phyloP scores from a whole-genome alignment of 2,888 invertebrate species.

The Laspeyria flexula region DNA sequence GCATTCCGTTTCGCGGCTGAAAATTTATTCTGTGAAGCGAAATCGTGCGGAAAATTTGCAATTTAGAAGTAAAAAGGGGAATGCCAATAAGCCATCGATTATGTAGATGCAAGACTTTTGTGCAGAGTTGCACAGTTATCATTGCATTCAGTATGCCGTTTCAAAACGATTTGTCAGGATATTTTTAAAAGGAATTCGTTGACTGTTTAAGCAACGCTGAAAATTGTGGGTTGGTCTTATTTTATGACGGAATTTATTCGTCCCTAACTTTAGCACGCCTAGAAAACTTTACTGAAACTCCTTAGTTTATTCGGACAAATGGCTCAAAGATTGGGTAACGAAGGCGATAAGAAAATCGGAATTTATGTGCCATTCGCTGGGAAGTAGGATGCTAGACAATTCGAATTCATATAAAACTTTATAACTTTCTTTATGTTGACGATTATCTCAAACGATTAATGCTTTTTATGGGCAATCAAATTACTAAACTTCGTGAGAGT shows the following conservation, averaged over 20 bases:
- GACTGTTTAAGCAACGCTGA: slow-evolving; percentile 48
- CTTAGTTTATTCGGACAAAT: background rate
- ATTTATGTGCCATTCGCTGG: background rate
- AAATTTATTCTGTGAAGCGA: slow-evolving; percentile 80
- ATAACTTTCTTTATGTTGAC: background rate
- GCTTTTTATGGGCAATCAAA: background rate
- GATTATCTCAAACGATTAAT: background rate
- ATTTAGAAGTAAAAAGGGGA: slow-evolving; percentile 84
- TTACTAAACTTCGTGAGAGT: background rate
- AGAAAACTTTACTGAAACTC: slow-evolving; percentile 8
- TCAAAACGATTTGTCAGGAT: slow-evolving; percentile 77
- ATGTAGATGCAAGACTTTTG: slow-evolving; percentile 83
- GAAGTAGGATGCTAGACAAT: background rate
- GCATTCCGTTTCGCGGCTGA: slow-evolving; percentile 72
- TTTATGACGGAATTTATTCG: slow-evolving; percentile 40
- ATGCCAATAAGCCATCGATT: slow-evolving; percentile 85
- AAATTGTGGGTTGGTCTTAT: slow-evolving; percentile 48
- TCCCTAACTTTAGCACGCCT: slow-evolving; percentile 15
- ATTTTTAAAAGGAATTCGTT: slow-evolving; percentile 62
- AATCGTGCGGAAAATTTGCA: slow-evolving; percentile 86
- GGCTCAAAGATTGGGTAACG: background rate
- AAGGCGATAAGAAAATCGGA: background rate
- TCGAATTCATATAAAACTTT: background rate
- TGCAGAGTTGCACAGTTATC: slow-evolving; percentile 78
- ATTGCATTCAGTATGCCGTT: slow-evolving; percentile 73